Conservation (phyloP, 1,140 invertebrate species). For the Pseudomyrmex flavicornis region DNA sequence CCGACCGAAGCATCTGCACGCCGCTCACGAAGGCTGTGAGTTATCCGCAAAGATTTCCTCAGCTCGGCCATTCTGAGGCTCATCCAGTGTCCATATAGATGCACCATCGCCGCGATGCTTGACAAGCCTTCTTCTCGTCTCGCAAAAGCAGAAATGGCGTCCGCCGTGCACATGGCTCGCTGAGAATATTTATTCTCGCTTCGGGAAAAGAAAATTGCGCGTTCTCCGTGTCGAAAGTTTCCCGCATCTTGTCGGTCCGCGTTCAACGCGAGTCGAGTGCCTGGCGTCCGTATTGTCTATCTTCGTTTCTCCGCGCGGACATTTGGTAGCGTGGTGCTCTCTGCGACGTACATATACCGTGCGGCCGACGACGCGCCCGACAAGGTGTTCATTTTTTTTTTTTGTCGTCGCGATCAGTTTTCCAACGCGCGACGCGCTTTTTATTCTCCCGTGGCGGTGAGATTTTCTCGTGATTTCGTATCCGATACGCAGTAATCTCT, state of each 20-base stretch:
- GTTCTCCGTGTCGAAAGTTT: background rate
- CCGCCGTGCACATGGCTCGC: slow-evolving; percentile 80
- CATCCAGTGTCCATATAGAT: slow-evolving; percentile 69
- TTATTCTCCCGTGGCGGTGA: background rate
- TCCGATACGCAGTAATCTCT: background rate
- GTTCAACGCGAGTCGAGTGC: background rate
- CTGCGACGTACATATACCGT: slow-evolving; percentile 9
- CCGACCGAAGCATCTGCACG: slow-evolving; percentile 68
- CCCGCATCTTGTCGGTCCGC: background rate
- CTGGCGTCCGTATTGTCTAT: background rate
- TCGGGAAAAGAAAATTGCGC: background rate
- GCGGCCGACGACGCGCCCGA: slow-evolving; percentile 58
- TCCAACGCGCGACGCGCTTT: background rate
- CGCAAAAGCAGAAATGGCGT: slow-evolving; percentile 80
- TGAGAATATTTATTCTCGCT: slow-evolving; percentile 49
- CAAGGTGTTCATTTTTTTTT: slow-evolving; percentile 65
- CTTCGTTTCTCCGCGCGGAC: slow-evolving; percentile 14
- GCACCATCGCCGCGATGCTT: slow-evolving; percentile 77
- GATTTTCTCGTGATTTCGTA: background rate
- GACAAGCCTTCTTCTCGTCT: slow-evolving; percentile 78
- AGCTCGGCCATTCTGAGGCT: slow-evolving; percentile 64
- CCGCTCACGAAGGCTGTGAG: slow-evolving; percentile 74
- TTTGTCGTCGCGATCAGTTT: slow-evolving; percentile 18
- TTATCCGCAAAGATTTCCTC: slow-evolving; percentile 66
- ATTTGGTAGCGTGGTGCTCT: slow-evolving; percentile 30